Percentiles rank a stretch among this genome's conserved stretches.
phyloP scores from a whole-genome alignment of 2,797 vertebrate genomes.

The Crotalus adamanteus region DNA sequence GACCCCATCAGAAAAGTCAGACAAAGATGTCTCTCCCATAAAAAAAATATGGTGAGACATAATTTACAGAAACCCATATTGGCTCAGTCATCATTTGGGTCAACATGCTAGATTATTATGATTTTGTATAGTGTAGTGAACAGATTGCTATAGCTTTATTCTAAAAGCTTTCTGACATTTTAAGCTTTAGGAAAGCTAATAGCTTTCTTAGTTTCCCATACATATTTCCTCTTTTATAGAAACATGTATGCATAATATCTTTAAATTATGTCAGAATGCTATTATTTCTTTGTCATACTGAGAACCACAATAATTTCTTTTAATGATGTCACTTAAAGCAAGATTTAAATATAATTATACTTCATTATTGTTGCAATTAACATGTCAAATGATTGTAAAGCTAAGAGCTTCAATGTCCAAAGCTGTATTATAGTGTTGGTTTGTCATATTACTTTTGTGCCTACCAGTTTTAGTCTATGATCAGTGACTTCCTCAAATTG shows the following conservation, averaged over 20 bases:
- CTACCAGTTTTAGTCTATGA: background rate
- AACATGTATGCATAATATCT: background rate
- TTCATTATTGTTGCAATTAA: slow-evolving; percentile 29
- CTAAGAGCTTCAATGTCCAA: slow-evolving; percentile 43
- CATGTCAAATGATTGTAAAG: slow-evolving; percentile 23
- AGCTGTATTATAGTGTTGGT: background rate
- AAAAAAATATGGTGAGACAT: background rate
- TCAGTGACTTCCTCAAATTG: slow-evolving; percentile 17
- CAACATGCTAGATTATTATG: background rate
- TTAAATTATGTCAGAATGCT: slow-evolving; percentile 11
- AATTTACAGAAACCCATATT: background rate
- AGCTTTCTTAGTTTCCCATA: background rate
- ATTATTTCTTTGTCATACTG: slow-evolving; percentile 7
- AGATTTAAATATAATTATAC: slow-evolving; percentile 42
- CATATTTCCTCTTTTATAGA: background rate
- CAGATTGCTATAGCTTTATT: background rate
- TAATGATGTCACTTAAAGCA: slow-evolving; percentile 33
- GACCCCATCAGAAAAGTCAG: background rate
- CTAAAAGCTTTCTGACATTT: background rate
- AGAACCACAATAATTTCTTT: slow-evolving; percentile 8
- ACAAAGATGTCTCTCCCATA: background rate
- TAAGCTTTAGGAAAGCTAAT: background rate
- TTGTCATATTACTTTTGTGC: slow-evolving; percentile 28
- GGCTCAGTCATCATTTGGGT: background rate
- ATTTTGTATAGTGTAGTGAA: background rate